phyloP scores from a whole-genome alignment of 2,888 invertebrate genomes.

The Epinotia brunnichana region DNA sequence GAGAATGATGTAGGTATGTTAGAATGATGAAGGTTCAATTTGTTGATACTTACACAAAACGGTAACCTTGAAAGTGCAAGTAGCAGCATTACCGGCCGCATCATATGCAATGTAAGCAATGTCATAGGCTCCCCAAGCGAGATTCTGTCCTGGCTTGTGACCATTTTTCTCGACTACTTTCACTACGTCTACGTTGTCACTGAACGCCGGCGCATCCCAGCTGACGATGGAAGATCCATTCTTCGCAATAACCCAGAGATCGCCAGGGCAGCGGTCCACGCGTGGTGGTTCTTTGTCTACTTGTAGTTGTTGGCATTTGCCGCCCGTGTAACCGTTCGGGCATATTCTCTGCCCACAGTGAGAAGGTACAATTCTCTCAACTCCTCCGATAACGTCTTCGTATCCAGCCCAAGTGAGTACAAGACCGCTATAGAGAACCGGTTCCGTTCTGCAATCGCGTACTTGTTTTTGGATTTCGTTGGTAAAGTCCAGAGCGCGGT shows the following conservation, averaged over 20 bases:
- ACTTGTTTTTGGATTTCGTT: conserved; percentile 97
- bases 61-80: conserved; percentile 95
- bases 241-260: conserved; percentile 96
- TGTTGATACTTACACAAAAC: conserved; percentile 88
- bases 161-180: conserved; percentile 93
- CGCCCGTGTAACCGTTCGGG: conserved; percentile 93
- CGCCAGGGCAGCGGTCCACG: conserved; percentile 95
- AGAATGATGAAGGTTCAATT: neutral
- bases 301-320: conserved; percentile 92
- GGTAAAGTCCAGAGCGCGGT: conserved; percentile 94
- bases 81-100: conserved; percentile 95
- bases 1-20: neutral
- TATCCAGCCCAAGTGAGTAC: conserved; percentile 97
- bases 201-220: conserved; percentile 96
- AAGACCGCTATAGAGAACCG: conserved; percentile 93
- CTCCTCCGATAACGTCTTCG: conserved; percentile 93
- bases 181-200: conserved; percentile 93
- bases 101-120: conserved; percentile 97
- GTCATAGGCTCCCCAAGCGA: conserved; percentile 95
- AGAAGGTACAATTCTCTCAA: conserved; percentile 95
- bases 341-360: conserved; percentile 95
- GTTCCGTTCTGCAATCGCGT: conserved; percentile 95
- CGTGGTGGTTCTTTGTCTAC: conserved; percentile 94
- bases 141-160: conserved; percentile 93
- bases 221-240: conserved; percentile 95